Conservation (phyloP, 2,888 invertebrate genomes). For the Papilio protenor region DNA sequence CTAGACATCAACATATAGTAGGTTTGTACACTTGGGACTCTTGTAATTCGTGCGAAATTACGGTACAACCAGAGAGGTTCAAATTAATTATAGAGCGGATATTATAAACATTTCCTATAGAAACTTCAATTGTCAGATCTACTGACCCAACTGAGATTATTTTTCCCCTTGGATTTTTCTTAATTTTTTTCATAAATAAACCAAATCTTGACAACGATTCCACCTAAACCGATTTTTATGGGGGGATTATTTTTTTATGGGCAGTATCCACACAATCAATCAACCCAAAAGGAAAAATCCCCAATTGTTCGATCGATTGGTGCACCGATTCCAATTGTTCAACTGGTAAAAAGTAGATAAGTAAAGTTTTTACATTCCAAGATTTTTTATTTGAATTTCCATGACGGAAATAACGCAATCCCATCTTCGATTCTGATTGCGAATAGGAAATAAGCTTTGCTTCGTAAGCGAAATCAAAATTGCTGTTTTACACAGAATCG, state of each 20-base stretch:
- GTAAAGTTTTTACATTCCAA: background rate
- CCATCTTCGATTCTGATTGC: conserved; percentile 12
- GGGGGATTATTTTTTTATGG: too few relatives aligned
- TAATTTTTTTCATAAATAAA: too few relatives aligned
- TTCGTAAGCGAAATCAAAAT: background rate
- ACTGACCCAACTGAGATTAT: too few relatives aligned
- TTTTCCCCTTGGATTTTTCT: too few relatives aligned
- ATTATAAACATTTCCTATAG: background rate
- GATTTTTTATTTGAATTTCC: background rate
- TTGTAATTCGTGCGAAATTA: background rate
- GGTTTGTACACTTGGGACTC: background rate
- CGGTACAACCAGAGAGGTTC: background rate
- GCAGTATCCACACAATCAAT: too few relatives aligned
- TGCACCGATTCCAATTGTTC: too few relatives aligned
- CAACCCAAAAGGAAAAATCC: too few relatives aligned
- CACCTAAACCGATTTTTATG: too few relatives aligned
- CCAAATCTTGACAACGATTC: too few relatives aligned
- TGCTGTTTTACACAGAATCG: background rate
- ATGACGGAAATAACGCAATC: conserved; percentile 6
- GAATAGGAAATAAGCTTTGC: conserved; percentile 14
- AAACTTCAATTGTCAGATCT: background rate
- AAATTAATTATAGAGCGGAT: background rate
- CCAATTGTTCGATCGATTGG: too few relatives aligned
- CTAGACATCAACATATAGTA: conserved; percentile 1
- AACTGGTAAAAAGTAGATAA: too few relatives aligned